Evolutionary conservation across 2,888 invertebrate species (phyloP), one percentile per base, ranked within the genome.

Genomic region (Cephus pygmeus): DNA sequence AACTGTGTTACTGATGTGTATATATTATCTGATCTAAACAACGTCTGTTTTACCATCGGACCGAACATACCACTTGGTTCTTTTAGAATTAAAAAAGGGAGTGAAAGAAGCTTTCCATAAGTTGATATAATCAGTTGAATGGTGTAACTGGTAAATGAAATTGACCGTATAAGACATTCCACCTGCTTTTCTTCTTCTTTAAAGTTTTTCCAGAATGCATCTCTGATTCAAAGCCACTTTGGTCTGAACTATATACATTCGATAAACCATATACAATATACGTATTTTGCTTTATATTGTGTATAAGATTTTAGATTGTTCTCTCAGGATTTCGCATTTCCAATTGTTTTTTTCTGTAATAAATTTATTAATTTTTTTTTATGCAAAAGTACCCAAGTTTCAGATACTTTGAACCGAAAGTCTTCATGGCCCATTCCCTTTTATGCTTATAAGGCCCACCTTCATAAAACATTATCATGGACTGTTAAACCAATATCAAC

Each of bases 161-260:
- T 75, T 31, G 83, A 82, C 69, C 82, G 79, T 12, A 81, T 79
- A 34, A 82, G 1, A 56, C 79, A 81, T 78, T 78, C 69, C 71
- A 75, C 71, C 69, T 75, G n/a, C 35, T 75, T 31, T 30, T 36
- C 34, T 78, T 74, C 75, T 75, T 69, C n/a, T 12, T 9, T 69
- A 78, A 75, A 11, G 69, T 78, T 9, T 71, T 69, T 68, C 77
- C 77, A 12, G 75, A 74, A 69, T 77, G 77, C 12, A 77, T 74
- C 68, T 69, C 36, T n/a, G 69, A 71, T n/a, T 75, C 40, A 31
- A 75, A 77, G 33, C 75, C 77, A 69, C 73, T 77, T 56, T 77
- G 15, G 34, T 75, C 69, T 11, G 69, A 71, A 68, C 80, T 79
- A 75, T 78, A 76, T 80, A 77, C 73, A 31, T 31, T 31, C 31